Evolutionary conservation across 2,797 vertebrate species (phyloP).

Genomic region (Gambelia wislizenii): DNA sequence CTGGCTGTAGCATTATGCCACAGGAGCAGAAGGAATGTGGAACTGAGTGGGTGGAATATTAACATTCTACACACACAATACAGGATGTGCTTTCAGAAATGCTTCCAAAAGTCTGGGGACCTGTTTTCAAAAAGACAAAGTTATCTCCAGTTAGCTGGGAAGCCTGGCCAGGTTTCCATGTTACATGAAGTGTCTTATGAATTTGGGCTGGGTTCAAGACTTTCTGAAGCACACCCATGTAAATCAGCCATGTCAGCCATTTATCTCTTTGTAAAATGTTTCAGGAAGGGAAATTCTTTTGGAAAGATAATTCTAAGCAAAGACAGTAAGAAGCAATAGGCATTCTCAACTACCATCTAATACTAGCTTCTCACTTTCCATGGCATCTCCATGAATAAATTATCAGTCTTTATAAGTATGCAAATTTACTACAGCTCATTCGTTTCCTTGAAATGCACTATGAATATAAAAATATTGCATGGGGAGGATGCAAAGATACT

Average conservation of each 20-base stretch:
- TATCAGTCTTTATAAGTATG: slow-evolving; percentile 61
- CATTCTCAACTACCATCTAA: slow-evolving; percentile 29
- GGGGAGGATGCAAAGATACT: slow-evolving; percentile 58
- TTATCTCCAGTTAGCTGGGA: not conserved
- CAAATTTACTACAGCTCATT: slow-evolving; percentile 68
- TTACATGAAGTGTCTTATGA: not conserved
- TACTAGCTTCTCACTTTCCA: slow-evolving; percentile 44
- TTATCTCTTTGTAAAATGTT: slow-evolving; percentile 39
- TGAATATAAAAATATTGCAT: slow-evolving; percentile 67
- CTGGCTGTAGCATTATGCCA: no score
- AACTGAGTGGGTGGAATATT: no score
- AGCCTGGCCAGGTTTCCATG: not conserved
- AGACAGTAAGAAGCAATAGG: not conserved
- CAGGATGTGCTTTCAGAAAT: no score
- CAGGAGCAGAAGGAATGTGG: not conserved
- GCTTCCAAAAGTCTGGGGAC: not conserved
- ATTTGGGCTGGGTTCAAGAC: not conserved
- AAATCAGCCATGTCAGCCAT: slow-evolving; percentile 22
- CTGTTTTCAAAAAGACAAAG: not conserved
- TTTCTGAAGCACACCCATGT: slow-evolving; percentile 10
- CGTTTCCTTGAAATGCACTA: slow-evolving; percentile 62
- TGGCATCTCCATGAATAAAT: slow-evolving; percentile 59
- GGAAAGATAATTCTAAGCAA: slow-evolving; percentile 37
- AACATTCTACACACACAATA: no score
- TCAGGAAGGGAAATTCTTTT: slow-evolving; percentile 19